phyloP scores from a whole-genome alignment of 1,140 invertebrate genomes.

The Globodera rostochiensis region DNA sequence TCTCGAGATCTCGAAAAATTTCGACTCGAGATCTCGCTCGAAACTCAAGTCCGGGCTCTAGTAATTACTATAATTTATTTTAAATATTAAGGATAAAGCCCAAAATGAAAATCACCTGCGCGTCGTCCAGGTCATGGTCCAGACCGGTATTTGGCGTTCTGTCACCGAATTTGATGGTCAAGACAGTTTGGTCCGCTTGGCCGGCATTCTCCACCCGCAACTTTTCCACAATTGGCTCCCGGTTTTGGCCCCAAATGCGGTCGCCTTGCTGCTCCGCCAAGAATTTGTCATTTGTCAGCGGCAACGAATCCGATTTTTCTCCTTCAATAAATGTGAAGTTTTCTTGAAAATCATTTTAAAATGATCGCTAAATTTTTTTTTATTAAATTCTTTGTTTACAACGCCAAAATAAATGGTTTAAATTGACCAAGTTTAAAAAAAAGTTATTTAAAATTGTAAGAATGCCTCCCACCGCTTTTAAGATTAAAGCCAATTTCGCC shows the following conservation, averaged over 20 bases:
- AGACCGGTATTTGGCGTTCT: not conserved
- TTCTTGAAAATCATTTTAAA: too few species aligned
- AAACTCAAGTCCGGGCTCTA: too few species aligned
- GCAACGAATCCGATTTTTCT: not conserved
- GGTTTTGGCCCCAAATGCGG: not conserved
- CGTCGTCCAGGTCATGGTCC: slow-evolving; percentile 25
- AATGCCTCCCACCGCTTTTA: not conserved
- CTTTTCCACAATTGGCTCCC: not conserved
- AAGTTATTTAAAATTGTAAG: too few species aligned
- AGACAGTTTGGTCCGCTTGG: not conserved
- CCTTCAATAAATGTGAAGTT: not conserved
- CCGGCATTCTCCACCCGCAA: not conserved
- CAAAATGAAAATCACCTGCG: not conserved
- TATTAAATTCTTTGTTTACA: too few species aligned
- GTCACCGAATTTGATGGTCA: not conserved
- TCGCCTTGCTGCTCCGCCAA: slow-evolving; percentile 12
- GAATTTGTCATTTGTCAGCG: slow-evolving; percentile 8
- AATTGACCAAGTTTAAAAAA: not conserved
- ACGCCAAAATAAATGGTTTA: too few species aligned
- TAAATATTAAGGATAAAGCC: too few species aligned
- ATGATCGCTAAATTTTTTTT: too few species aligned
- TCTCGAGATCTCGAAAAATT: too few species aligned
- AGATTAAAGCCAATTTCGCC: slow-evolving; percentile 9
- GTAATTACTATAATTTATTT: too few species aligned
- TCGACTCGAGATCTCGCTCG: too few species aligned